phyloP scores from a whole-genome alignment of 1,140 invertebrate genomes.

The Aplysia californica region DNA sequence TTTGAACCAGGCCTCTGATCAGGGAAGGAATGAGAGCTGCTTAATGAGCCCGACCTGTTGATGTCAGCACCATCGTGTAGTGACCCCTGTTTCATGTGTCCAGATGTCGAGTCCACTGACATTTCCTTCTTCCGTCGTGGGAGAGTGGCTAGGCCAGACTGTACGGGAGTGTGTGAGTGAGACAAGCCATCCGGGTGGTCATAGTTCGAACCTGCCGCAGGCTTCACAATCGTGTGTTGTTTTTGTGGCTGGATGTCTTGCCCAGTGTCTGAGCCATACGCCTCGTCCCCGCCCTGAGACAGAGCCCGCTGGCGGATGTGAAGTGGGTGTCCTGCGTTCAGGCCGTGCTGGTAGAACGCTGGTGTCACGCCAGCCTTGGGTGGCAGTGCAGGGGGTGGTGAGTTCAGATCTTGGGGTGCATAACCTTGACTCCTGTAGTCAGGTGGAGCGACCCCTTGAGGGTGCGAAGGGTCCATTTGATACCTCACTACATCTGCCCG shows the following conservation, averaged over 20 bases:
- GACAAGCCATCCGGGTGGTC: conserved; percentile 44
- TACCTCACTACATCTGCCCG: conserved; percentile 58
- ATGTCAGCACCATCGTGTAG: too few relatives aligned
- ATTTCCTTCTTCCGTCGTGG: conserved; percentile 51
- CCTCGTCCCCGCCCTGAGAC: conserved; percentile 20
- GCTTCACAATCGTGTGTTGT: conserved; percentile 52
- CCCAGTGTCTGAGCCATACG: conserved; percentile 1
- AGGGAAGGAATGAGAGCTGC: conserved; percentile 4
- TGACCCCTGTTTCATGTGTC: not conserved
- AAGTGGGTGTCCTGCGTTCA: not conserved
- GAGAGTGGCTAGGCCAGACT: conserved; percentile 59
- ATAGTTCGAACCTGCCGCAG: conserved; percentile 40
- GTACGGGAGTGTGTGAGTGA: conserved; percentile 50
- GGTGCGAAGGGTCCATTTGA: conserved; percentile 38
- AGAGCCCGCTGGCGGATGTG: conserved; percentile 20
- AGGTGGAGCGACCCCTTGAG: not conserved
- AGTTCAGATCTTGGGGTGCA: too few relatives aligned
- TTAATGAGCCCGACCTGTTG: not conserved
- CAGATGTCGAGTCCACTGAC: not conserved
- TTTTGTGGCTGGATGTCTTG: too few relatives aligned
- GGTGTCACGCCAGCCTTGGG: not conserved
- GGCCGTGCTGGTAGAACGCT: not conserved
- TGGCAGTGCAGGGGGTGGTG: not conserved
- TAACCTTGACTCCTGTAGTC: not conserved
- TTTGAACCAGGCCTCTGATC: not conserved